Evolutionary conservation across 1,140 invertebrate species (phyloP).

Genomic region (Archivesica marissinica): DNA sequence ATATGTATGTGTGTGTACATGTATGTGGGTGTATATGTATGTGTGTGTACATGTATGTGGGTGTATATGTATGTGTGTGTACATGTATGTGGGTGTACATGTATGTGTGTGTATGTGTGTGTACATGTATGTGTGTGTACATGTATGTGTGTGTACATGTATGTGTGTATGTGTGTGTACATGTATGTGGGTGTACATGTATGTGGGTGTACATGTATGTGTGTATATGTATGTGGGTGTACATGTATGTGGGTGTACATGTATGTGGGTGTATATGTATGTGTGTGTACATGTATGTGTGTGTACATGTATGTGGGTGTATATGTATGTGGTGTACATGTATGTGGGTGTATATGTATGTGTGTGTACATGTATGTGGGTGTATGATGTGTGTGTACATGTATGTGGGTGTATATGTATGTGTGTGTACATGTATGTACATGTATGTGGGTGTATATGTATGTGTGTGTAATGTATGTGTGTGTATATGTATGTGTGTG

Average conservation of each 20-base stretch:
- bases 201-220: neutral
- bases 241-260: neutral
- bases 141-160: neutral
- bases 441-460: no score
- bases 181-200: neutral
- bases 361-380: no score
- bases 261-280: neutral
- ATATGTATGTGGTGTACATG: no score
- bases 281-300: neutral
- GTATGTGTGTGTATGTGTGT: neutral
- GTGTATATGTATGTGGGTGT: neutral
- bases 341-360: neutral
- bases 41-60: neutral
- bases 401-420: no score
- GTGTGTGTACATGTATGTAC: no score
- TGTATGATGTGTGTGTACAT: no score
- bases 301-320: neutral
- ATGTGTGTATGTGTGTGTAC: neutral
- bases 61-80: neutral
- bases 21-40: neutral
- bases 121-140: neutral
- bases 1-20: no score
- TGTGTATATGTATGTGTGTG: no score
- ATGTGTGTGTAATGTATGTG: no score
- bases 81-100: neutral